These are phyloP conservation scores for Otus sunia DNA, from an alignment of 2,113 vertebrate species.

Conservation along the genomic window DNA sequence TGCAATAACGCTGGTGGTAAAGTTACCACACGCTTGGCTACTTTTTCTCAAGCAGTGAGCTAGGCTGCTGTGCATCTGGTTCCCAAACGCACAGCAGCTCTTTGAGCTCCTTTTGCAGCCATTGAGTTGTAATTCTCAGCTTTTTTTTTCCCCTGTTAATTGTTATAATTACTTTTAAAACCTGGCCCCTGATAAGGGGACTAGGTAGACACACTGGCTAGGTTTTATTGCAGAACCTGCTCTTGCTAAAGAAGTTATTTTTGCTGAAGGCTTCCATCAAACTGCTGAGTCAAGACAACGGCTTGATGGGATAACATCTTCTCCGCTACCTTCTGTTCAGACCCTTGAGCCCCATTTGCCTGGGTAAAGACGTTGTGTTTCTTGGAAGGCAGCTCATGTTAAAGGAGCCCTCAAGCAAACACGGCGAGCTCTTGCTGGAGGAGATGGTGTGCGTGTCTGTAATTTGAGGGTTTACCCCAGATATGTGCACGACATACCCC, in stretches of 20 bases:
- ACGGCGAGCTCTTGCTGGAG: fast-evolving
- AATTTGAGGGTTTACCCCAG: not conserved
- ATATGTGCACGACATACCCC: not conserved
- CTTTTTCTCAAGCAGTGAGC: not conserved
- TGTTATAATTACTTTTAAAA: slow-evolving; percentile 15
- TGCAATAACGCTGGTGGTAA: fast-evolving
- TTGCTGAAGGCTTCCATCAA: slow-evolving; percentile 11
- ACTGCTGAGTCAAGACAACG: slow-evolving; percentile 47
- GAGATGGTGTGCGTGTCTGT: fast-evolving
- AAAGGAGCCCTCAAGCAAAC: slow-evolving; percentile 22
- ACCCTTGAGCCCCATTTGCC: slow-evolving; percentile 55
- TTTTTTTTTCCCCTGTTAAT: not conserved
- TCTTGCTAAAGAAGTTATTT: slow-evolving; percentile 1
- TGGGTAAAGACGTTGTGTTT: not conserved
- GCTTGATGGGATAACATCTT: slow-evolving; percentile 46
- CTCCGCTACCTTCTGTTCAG: slow-evolving; percentile 50
- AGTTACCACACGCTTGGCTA: fast-evolving
- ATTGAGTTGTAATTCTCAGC: not conserved
- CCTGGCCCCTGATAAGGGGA: not conserved
- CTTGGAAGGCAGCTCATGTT: slow-evolving; percentile 24
- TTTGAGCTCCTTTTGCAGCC: not conserved
- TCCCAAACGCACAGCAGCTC: not conserved
- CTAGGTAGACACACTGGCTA: not conserved
- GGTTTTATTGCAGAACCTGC: slow-evolving; percentile 42
- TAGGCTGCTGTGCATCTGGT: not conserved